phyloP scores from a whole-genome alignment of 2,797 vertebrate species.

The Alca torda region DNA sequence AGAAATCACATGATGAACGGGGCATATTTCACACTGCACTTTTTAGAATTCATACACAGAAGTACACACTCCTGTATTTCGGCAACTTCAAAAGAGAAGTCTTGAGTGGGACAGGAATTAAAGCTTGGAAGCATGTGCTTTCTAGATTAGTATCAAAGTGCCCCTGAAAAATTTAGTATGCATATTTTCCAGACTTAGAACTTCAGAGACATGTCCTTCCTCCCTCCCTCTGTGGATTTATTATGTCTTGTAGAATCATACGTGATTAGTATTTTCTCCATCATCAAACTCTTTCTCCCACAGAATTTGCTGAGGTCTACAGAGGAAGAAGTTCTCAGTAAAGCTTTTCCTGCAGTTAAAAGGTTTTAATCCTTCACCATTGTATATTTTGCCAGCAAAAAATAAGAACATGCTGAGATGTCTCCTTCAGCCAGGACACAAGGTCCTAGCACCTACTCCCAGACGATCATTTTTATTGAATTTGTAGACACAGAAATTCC shows the following conservation, averaged over 20 bases:
- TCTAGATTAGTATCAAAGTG: not conserved
- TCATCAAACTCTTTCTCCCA: not conserved
- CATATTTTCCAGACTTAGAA: not conserved
- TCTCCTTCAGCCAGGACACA: not conserved
- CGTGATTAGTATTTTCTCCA: not conserved
- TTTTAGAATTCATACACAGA: not conserved
- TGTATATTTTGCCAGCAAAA: not conserved
- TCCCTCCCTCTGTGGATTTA: not conserved
- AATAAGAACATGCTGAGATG: rapidly evolving
- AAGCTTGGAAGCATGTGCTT: not conserved
- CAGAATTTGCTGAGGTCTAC: not conserved
- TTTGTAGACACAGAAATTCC: not conserved
- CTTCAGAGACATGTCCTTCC: not conserved
- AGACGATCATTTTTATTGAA: not conserved
- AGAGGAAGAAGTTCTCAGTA: not conserved
- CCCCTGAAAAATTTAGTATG: not conserved
- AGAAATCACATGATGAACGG: not conserved
- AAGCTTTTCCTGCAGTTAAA: not conserved
- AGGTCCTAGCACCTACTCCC: not conserved
- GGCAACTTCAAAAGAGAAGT: not conserved
- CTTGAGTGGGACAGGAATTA: not conserved
- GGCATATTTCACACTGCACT: not conserved
- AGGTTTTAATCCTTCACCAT: not conserved
- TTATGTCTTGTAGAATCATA: not conserved
- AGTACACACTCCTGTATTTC: not conserved